A percentile compares a stretch with the other conserved stretches of the same genome.
These are phyloP conservation scores for Helicoverpa zea DNA, from an alignment of 1,140 invertebrate genomes.

Conservation along the genomic window DNA sequence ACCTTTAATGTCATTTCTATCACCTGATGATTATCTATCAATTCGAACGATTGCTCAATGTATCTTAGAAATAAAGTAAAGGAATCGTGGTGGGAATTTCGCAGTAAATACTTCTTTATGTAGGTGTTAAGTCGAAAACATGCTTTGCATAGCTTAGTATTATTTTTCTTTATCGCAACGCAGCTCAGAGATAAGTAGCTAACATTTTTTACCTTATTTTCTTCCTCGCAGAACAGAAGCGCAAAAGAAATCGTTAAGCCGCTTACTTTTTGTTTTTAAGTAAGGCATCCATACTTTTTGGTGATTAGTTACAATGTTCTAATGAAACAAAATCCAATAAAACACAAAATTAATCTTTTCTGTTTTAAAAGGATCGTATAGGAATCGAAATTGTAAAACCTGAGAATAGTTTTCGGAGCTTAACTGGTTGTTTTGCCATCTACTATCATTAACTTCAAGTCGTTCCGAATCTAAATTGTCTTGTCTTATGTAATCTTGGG, in stretches of 20 bases:
- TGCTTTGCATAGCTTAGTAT: not conserved
- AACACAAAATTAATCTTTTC: no score
- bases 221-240: not conserved
- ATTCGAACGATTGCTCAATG: not conserved
- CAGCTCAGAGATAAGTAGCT: slow-evolving; percentile 8
- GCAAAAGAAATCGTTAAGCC: slow-evolving; percentile 20
- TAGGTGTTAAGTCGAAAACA: not conserved
- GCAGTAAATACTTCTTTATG: not conserved
- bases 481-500: not conserved
- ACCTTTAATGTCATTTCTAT: no score
- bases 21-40: not conserved
- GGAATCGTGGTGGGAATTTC: no score
- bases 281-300: not conserved
- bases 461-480: not conserved
- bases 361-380: no score
- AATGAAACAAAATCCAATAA: no score
- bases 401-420: no score
- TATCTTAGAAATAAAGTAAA: no score
- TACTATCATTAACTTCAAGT: no score
- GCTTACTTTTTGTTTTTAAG: slow-evolving; percentile 28
- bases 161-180: slow-evolving; percentile 9
- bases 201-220: slow-evolving; percentile 8
- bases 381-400: no score
- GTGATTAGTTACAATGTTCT: not conserved
- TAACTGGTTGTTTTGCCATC: no score